A percentile compares a stretch with the other conserved stretches of the same genome.
Conservation (phyloP, 1,140 invertebrate species). For the Leptopilina boulardi region DNA sequence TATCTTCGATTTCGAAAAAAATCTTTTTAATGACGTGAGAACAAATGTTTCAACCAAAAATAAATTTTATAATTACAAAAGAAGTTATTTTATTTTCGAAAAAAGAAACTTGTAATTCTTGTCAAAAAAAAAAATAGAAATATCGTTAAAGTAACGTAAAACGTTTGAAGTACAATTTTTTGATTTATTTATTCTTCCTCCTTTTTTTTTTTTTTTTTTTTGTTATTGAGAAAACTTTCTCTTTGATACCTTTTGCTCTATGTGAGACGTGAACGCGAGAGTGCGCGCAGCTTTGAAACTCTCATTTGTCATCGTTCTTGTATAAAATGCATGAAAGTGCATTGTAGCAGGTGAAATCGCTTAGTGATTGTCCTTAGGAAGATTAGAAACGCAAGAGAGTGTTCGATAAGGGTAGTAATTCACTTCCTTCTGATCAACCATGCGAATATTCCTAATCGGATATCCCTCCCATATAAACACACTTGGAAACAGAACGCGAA, state of each 20-base stretch:
- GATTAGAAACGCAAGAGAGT: slow-evolving; percentile 26
- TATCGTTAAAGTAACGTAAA: not conserved
- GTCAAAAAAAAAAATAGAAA: not conserved
- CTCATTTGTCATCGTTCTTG: slow-evolving; percentile 26
- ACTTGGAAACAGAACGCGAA: slow-evolving; percentile 45
- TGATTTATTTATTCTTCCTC: not conserved
- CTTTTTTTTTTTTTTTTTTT: no score
- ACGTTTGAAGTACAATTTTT: not conserved
- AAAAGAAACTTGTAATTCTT: no score
- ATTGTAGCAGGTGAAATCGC: slow-evolving; percentile 19
- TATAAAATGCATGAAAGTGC: slow-evolving; percentile 30
- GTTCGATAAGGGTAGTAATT: slow-evolving; percentile 32
- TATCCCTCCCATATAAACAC: slow-evolving; percentile 46
- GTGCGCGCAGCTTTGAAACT: not conserved
- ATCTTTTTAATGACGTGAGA: no score
- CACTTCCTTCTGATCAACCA: slow-evolving; percentile 35
- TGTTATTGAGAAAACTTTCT: not conserved
- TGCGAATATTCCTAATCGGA: slow-evolving; percentile 38
- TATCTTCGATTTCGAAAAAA: no score
- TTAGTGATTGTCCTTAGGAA: slow-evolving; percentile 5
- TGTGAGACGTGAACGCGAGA: not conserved
- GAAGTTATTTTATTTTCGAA: no score
- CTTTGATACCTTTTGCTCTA: not conserved
- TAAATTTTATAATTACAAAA: no score
- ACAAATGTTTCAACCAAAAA: no score